Evolutionary conservation across 1,140 invertebrate species (phyloP).

Genomic region (Mycetomoellerius zeteki): DNA sequence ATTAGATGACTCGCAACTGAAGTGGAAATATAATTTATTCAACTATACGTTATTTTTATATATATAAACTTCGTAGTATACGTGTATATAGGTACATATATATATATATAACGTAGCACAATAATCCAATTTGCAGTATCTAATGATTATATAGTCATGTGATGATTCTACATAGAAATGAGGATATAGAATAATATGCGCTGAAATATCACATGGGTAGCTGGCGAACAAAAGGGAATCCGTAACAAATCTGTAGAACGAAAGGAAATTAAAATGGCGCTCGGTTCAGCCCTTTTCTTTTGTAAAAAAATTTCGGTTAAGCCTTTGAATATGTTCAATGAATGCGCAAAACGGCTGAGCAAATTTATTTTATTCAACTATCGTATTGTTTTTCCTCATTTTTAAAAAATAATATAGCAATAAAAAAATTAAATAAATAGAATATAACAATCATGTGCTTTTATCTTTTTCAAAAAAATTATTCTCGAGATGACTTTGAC

Average conservation of each 20-base stretch:
- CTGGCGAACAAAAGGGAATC: slow-evolving; percentile 51
- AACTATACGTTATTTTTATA: background rate
- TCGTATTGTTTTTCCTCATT: slow-evolving; percentile 49
- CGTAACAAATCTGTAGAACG: slow-evolving; percentile 60
- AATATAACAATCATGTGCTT: background rate
- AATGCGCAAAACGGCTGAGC: slow-evolving; percentile 55
- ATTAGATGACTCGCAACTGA: background rate
- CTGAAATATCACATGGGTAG: slow-evolving; percentile 24
- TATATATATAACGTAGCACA: background rate
- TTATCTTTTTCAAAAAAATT: background rate
- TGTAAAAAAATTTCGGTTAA: slow-evolving; percentile 47
- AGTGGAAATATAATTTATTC: slow-evolving; percentile 33
- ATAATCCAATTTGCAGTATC: background rate
- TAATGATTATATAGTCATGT: background rate
- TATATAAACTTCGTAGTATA: background rate
- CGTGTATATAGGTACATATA: no score
- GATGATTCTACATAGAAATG: slow-evolving; percentile 13
- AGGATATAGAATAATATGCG: slow-evolving; percentile 16
- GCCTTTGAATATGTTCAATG: slow-evolving; percentile 67
- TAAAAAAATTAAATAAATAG: no score
- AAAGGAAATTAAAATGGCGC: slow-evolving; percentile 76
- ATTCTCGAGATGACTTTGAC: slow-evolving; percentile 43
- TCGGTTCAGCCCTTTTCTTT: slow-evolving; percentile 18
- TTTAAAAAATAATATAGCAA: slow-evolving; percentile 46
- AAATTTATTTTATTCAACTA: slow-evolving; percentile 74